These are phyloP conservation scores for Drosophila nigromelanica DNA, from an alignment of 1,140 invertebrate genomes.

Conservation along the genomic window DNA sequence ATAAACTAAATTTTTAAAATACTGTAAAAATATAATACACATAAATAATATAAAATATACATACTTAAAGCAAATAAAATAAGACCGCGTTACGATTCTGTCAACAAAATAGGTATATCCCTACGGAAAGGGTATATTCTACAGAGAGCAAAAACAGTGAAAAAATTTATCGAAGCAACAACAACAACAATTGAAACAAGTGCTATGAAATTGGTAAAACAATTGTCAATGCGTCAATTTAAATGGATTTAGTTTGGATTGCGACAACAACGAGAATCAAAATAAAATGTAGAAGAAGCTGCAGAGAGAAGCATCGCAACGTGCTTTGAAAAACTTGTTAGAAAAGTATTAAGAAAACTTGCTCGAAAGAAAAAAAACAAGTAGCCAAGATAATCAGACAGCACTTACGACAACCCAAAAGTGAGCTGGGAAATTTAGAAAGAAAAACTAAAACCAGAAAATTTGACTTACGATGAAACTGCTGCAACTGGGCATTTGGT, in stretches of 20 bases:
- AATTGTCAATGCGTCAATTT: conserved; percentile 78
- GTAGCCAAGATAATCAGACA: conserved; percentile 15
- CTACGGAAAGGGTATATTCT: neutral
- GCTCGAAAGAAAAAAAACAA: neutral
- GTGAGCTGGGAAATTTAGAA: conserved; percentile 8
- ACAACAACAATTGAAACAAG: conserved; percentile 38
- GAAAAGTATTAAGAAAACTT: neutral
- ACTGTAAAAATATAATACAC: too few species aligned
- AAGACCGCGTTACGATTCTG: too few species aligned
- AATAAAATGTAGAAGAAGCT: conserved; percentile 25
- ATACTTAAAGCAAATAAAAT: too few species aligned
- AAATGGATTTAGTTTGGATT: conserved; percentile 59
- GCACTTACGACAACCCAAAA: conserved; percentile 13
- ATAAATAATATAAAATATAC: too few species aligned
- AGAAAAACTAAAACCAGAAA: conserved; percentile 2
- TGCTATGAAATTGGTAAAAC: conserved; percentile 71
- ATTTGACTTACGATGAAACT: conserved; percentile 4
- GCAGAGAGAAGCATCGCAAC: neutral
- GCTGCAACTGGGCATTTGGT: conserved; percentile 17
- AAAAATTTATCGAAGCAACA: conserved; percentile 34
- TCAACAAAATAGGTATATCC: too few species aligned
- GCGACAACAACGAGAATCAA: conserved; percentile 42
- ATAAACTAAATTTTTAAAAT: too few species aligned
- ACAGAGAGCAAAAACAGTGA: neutral
- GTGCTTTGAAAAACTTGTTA: conserved; percentile 29